These are phyloP conservation scores for Chanos chanos DNA, from an alignment of 2,797 vertebrate species.

Conservation along the genomic window DNA sequence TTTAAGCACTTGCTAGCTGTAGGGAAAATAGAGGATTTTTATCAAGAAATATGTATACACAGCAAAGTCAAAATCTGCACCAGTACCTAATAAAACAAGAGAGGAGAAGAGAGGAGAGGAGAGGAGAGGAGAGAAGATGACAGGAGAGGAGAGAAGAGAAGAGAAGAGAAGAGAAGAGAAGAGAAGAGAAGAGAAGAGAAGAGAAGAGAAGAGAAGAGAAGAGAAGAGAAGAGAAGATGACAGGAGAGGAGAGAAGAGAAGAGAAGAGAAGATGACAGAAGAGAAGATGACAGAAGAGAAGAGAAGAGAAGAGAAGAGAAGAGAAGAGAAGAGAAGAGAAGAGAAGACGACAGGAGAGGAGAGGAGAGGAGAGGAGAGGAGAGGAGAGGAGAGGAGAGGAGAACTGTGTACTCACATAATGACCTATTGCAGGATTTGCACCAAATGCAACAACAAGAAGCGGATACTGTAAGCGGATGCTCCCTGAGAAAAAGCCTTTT, in stretches of 20 bases:
- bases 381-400: background rate
- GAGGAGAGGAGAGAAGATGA: slow-evolving; percentile 11
- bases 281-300: slow-evolving; percentile 1
- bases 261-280: slow-evolving; percentile 13
- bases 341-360: background rate
- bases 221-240: background rate
- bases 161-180: background rate
- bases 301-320: background rate
- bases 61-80: too few relatives aligned
- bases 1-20: too few relatives aligned
- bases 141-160: slow-evolving; percentile 1
- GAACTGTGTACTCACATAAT: too few relatives aligned
- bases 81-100: too few relatives aligned
- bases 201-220: slow-evolving; percentile 11
- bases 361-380: background rate
- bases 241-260: slow-evolving; percentile 35
- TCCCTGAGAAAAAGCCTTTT: too few relatives aligned
- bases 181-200: background rate
- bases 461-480: too few relatives aligned
- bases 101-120: slow-evolving; percentile 2
- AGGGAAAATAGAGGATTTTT: too few relatives aligned
- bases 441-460: too few relatives aligned
- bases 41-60: too few relatives aligned
- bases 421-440: too few relatives aligned
- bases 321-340: background rate